phyloP scores from a whole-genome alignment of 2,888 invertebrate species.

The Caenorhabditis becei region DNA sequence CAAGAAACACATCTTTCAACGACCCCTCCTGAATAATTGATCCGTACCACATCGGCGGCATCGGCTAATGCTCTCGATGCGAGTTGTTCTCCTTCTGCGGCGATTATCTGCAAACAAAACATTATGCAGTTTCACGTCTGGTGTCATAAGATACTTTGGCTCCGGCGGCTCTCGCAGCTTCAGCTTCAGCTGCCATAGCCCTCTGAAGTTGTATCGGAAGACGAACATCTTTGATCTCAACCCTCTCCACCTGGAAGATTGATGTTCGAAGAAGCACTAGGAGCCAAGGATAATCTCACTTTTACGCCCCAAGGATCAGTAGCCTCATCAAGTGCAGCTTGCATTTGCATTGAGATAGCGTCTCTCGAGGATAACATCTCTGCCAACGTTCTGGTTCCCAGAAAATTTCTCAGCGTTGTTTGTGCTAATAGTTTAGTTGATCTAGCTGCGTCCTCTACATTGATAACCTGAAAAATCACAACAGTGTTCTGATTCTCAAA shows the following conservation, averaged over 20 bases:
- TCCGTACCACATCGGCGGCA: conserved; percentile 87
- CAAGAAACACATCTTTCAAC: conserved; percentile 11
- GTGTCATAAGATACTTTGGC: conserved; percentile 70
- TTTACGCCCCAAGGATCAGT: conserved; percentile 83
- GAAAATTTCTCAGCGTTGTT: conserved; percentile 87
- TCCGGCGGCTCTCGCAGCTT: conserved; percentile 76
- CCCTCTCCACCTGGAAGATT: conserved; percentile 86
- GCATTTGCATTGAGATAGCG: conserved; percentile 94
- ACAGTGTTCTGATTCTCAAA: conserved; percentile 5
- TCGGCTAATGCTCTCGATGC: conserved; percentile 90
- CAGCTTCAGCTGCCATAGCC: conserved; percentile 79
- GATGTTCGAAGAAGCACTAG: neutral
- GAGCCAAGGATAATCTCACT: conserved; percentile 39
- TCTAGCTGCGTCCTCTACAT: conserved; percentile 91
- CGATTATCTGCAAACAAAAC: conserved; percentile 84
- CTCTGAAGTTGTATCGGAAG: conserved; percentile 75
- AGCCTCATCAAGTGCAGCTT: conserved; percentile 82
- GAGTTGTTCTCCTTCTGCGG: conserved; percentile 84
- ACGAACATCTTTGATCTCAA: conserved; percentile 88
- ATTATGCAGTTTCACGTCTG: conserved; percentile 29
- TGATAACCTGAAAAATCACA: conserved; percentile 84
- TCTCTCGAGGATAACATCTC: conserved; percentile 97
- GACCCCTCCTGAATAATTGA: conserved; percentile 30
- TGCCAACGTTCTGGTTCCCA: conserved; percentile 95
- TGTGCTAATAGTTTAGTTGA: conserved; percentile 82